Base-by-base conservation (phyloP, 2,888 invertebrate genomes). In the Pelosia muscerda region DNA sequence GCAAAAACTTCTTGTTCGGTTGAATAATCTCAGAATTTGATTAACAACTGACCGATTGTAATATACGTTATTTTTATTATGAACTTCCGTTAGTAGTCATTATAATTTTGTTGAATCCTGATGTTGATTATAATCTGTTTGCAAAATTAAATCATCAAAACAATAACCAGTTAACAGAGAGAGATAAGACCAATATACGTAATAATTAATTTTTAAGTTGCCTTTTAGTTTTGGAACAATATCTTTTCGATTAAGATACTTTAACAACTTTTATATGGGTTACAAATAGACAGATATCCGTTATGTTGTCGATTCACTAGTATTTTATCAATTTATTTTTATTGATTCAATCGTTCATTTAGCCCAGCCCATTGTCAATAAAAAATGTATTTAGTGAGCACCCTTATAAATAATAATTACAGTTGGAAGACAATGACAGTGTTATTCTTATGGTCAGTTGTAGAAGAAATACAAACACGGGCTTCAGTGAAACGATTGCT, bases 401-500 rank as follows among this genome's bases (percentile, higher is more conserved):
- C 42, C 42, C 19, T 19, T 5, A 42, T 42, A 42, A 19, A 42
- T 42, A 42, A 42, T 23, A 25, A 25, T 25, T 25, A 5, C 13
- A 55, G 23, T 23, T 54, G 11, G 23, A 54, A 54, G 11, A 23
- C 54, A 23, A n/a, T n/a, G n/a, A n/a, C 10, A 3, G 11, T 4
- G 3, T 22, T 22, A 53, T 53, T 23, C 23, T 11, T 19, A 15
- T 61, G 6, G 25, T n/a, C 49, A 28, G 22, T 49, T 49, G 68
- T 31, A 74, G 66, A 55, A n/a, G 22, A 58, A 60, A 69, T 58
- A 75, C 63, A 69, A 62, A 68, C 54, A 28, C 55, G 54, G 59
- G 19, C 31, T 72, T 75, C 75, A 68, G 10, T 56, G 80, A 66
- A 79, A 69, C 56, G 58, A 26, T 76, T 75, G 53, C 70, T 63